A percentile compares a stretch with the other conserved stretches of the same genome.
Conservation (phyloP, 2,797 vertebrate genomes). For the Lutjanus campechanus region DNA sequence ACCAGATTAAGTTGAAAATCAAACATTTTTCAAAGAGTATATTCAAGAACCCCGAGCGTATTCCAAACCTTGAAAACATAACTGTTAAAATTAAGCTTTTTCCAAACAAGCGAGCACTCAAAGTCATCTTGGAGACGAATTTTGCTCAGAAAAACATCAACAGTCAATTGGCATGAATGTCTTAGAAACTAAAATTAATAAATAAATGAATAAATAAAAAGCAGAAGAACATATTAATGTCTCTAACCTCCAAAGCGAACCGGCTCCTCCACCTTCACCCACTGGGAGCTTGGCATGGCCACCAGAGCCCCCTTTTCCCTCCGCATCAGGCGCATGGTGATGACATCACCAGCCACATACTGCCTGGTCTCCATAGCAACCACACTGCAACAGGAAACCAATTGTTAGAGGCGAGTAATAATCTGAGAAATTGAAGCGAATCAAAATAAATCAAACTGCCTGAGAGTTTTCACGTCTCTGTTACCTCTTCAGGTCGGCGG, state of each 20-base stretch:
- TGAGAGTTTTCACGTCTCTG: background rate
- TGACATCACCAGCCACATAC: slow-evolving; percentile 91
- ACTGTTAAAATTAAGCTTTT: too few relatives aligned
- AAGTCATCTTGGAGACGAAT: too few relatives aligned
- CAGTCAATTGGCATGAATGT: too few relatives aligned
- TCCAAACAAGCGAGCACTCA: too few relatives aligned
- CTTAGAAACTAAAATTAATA: too few relatives aligned
- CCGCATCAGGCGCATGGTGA: slow-evolving; percentile 97
- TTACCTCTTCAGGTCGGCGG: slow-evolving; percentile 96
- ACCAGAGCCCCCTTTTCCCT: slow-evolving; percentile 95
- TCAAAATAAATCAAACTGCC: background rate
- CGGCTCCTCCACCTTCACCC: slow-evolving; percentile 95
- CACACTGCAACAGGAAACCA: slow-evolving; percentile 85
- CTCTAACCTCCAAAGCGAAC: slow-evolving; percentile 91
- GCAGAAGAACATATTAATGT: too few relatives aligned
- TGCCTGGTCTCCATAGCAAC: slow-evolving; percentile 96
- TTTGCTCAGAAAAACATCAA: too few relatives aligned
- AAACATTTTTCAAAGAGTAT: too few relatives aligned
- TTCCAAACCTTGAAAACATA: too few relatives aligned
- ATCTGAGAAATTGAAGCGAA: background rate
- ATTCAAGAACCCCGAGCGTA: too few relatives aligned
- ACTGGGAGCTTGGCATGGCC: slow-evolving; percentile 95
- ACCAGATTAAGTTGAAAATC: too few relatives aligned
- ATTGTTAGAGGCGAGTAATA: background rate
- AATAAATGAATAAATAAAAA: too few relatives aligned